Percentiles rank a stretch among this genome's conserved stretches.
Conservation (phyloP, 2,797 vertebrate genomes). For the Ptychadena robeensis region DNA sequence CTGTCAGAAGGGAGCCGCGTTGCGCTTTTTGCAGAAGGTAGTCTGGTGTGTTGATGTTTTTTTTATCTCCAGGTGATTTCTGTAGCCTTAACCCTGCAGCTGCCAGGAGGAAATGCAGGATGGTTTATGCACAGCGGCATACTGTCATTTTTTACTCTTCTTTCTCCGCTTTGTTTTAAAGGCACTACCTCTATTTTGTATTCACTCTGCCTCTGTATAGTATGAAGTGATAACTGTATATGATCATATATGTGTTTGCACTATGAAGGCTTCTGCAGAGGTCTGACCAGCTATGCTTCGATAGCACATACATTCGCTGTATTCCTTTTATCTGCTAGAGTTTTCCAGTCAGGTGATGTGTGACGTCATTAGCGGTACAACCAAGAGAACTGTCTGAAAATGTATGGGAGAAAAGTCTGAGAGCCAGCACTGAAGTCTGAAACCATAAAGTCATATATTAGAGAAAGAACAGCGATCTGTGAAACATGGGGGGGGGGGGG, state of each 20-base stretch:
- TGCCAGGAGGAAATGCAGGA: neutral
- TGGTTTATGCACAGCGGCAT: neutral
- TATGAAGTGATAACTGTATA: neutral
- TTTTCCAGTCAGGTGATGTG: neutral
- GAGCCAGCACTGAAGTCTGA: too few species aligned
- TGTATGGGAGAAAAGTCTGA: too few species aligned
- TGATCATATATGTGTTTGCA: neutral
- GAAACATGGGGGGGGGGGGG: too few species aligned
- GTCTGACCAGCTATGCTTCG: neutral
- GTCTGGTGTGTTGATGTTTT: neutral
- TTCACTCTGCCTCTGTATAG: neutral
- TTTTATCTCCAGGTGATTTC: neutral
- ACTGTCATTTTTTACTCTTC: neutral
- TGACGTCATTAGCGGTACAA: too few species aligned
- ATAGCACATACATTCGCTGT: neutral
- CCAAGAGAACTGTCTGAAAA: too few species aligned
- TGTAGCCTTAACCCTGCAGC: neutral
- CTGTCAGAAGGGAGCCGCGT: neutral
- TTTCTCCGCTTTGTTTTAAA: neutral
- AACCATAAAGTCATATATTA: too few species aligned
- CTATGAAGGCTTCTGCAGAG: neutral
- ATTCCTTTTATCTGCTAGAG: neutral
- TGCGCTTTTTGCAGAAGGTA: neutral
- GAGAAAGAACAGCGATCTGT: too few species aligned
- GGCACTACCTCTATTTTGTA: slow-evolving; percentile 4